Evolutionary conservation across 2,888 invertebrate species (phyloP).

Genomic region (Trachelus stipa): DNA sequence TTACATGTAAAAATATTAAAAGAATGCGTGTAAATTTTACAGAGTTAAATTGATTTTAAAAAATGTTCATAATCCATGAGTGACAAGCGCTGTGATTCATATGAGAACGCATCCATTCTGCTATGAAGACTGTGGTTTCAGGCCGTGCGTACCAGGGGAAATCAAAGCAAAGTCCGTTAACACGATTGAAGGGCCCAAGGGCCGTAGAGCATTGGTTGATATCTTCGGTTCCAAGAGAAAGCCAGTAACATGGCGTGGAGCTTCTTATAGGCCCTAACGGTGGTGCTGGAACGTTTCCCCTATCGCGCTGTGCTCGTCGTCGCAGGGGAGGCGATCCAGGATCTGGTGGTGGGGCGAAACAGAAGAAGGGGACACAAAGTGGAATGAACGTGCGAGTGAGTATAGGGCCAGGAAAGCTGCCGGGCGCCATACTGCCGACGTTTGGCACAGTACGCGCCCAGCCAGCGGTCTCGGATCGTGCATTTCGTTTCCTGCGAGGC

Average conservation of each 20-base stretch:
- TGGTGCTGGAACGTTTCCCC: background rate
- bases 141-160: background rate
- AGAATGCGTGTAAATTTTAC: background rate
- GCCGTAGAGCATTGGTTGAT: background rate
- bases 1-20: background rate
- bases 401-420: constrained; percentile 33
- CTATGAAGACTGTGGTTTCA: background rate
- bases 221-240: background rate
- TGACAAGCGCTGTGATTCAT: background rate
- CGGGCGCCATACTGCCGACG: constrained; percentile 54
- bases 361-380: constrained; percentile 20
- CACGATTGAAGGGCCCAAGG: background rate
- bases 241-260: background rate
- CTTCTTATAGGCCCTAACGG: background rate
- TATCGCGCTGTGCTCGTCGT: background rate
- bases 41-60: background rate
- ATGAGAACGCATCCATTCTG: background rate
- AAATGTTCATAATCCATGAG: background rate
- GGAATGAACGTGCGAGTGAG: constrained; percentile 9
- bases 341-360: constrained; percentile 4
- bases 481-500: background rate
- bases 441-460: constrained; percentile 56
- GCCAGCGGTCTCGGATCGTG: constrained; percentile 51
- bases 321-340: background rate
- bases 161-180: background rate